Base-by-base conservation (phyloP, 2,113 vertebrate species). In the Ceratotherium simum region DNA sequence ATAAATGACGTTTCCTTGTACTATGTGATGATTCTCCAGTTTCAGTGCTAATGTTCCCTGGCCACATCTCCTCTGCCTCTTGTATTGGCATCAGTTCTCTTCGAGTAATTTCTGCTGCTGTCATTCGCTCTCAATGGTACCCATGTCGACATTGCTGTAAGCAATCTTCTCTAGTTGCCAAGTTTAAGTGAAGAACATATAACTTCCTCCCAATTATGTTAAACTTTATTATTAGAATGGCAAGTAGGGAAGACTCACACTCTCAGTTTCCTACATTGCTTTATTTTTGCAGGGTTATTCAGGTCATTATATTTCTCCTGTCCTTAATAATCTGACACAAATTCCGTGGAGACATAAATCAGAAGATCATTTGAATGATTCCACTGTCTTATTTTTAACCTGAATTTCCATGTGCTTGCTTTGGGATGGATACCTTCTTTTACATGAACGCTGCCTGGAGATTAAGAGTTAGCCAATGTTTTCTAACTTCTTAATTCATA, bases 261-360 rank as follows among this genome's bases (percentile, higher is more conserved):
- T 46, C 25, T 91, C 42, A 2, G 14, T 76, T 88, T 87, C 83
- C 69, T 39, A 39, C 12, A 18, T 31, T 31, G 46, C 20, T 76
- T 88, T 62, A 89, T 36, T 88, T 95, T 90, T 90, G 33, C 29
- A 81, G 31, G 82, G 54, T 58, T 51, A 81, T 70, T 72, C 33
- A 65, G 33, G 73, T 95, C 60, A 56, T 93, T 95, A 75, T 88
- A 90, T 79, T 64, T 58, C 67, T 73, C 46, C 80, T 75, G 6
- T 91, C 23, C 80, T 90, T 88, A 94, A 88, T 84, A 70, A 91
- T 76, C 12, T 94, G 64, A 65, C 20, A 96, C 9, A 60, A 72
- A 81, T 82, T 96, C 60, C 72, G 78, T 78, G 8, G 39, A 78
- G 62, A 67, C 12, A 78, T 42, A 69, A 76, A 91, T 42, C 54